Evolutionary conservation across 2,888 invertebrate species (phyloP), one percentile per base, ranked within the genome.

Genomic region (Dendrolimus pini): DNA sequence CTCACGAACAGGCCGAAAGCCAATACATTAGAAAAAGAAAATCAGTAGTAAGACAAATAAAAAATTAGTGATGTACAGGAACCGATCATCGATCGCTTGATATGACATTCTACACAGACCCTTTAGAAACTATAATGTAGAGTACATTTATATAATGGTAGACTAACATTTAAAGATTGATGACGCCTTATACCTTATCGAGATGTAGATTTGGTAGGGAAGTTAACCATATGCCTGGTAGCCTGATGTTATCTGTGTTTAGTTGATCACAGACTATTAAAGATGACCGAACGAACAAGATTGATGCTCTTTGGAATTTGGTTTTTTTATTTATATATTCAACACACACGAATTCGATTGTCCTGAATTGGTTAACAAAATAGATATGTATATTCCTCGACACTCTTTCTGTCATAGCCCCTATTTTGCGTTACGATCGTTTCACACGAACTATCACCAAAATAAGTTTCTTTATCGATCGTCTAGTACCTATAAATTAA

Each of bases 171-270:
- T 47, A 47, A 47, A 47, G 12, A 12, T 47, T 47, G 47, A 12
- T 47, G 9, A 47, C 47, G 47, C 6, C 8, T 47, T 3, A 9
- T 47, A 10, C 9, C 9, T 47, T 10, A 47, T 47, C 47, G 12
- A 47, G 47, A 47, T 47, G 47, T 30, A 30, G 30, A 47, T 7
- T 47, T 47, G 1, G 12, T 47, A 12, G 47, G 47, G 9, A 9
- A 47, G 12, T 10, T 12, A 47, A 9, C 47, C 12, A 47, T 12
- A 12, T 8, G 47, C 10, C 47, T 71, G 71, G 77, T 77, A 77
- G 78, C 74, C 66, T 66, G 81, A 82, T 81, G 73, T 79, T 82
- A 83, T 83, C 83, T 69, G 58, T 72, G 63, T 72, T 78, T 74
- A 74, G 74, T 66, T 72, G 70, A 74, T 75, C 75, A 61, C 63